phyloP scores from a whole-genome alignment of 2,113 vertebrate species.

The Paedocypris sp. region DNA sequence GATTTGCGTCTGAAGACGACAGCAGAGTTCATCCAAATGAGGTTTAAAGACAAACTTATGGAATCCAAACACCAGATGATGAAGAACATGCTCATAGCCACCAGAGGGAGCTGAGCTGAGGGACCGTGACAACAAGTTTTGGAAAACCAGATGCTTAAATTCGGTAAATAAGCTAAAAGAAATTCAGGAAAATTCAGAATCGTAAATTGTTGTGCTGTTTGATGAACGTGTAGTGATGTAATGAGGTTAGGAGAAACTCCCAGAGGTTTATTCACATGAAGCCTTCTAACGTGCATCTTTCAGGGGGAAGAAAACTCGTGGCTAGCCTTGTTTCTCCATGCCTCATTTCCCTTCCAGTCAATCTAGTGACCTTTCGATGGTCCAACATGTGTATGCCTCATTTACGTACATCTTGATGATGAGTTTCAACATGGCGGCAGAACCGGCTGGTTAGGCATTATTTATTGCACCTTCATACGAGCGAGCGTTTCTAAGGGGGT shows the following conservation, averaged over 20 bases:
- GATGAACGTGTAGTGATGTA: slow-evolving; percentile 25
- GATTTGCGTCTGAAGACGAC: too few relatives aligned
- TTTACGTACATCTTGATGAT: background rate
- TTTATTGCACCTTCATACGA: background rate
- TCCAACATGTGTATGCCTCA: slow-evolving; percentile 1
- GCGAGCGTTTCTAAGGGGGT: too few relatives aligned
- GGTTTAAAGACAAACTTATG: too few relatives aligned
- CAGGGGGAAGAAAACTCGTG: slow-evolving; percentile 9
- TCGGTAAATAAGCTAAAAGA: too few relatives aligned
- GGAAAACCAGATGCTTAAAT: too few relatives aligned
- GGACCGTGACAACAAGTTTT: too few relatives aligned
- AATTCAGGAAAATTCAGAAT: too few relatives aligned
- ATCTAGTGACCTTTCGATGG: slow-evolving; percentile 18
- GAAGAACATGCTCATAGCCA: too few relatives aligned
- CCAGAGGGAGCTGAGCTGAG: too few relatives aligned
- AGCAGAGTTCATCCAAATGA: too few relatives aligned
- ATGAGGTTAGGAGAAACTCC: slow-evolving; percentile 12
- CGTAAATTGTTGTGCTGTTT: background rate
- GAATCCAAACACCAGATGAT: too few relatives aligned
- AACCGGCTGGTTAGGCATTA: background rate
- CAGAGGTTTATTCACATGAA: background rate
- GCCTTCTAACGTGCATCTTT: slow-evolving; percentile 20
- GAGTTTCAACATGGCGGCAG: background rate
- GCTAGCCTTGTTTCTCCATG: slow-evolving; percentile 22
- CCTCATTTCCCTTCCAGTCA: slow-evolving; percentile 28